Evolutionary conservation across 2,888 invertebrate species (phyloP).

Genomic region (Tortrix viridana): DNA sequence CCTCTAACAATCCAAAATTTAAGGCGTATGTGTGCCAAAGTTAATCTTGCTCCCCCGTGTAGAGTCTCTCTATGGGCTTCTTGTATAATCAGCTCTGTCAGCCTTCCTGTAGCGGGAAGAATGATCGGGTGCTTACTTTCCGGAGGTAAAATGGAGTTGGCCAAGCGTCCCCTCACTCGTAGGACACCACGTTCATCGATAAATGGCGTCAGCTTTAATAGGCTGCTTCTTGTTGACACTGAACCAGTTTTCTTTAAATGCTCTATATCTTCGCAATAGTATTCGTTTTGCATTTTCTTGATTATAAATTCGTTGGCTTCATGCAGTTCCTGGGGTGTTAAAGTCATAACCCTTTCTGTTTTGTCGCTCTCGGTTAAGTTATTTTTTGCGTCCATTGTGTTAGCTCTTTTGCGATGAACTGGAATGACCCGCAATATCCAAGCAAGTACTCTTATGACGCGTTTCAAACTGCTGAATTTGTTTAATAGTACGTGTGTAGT

Average conservation of each 20-base stretch:
- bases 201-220: slow-evolving; percentile 1
- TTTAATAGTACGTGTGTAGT: neutral
- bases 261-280: neutral
- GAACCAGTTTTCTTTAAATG: neutral
- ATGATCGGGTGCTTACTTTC: neutral
- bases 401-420: too few species aligned
- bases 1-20: slow-evolving; percentile 6
- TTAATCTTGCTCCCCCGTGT: neutral
- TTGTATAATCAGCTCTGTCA: neutral
- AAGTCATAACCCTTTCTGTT: too few species aligned
- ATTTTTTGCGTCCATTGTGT: too few species aligned
- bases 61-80: neutral
- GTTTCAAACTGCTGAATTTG: slow-evolving; percentile 5
- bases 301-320: neutral
- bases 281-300: neutral
- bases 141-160: neutral
- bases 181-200: slow-evolving; percentile 2
- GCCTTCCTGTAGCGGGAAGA: neutral
- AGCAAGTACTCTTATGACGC: slow-evolving; percentile 4
- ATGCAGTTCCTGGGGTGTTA: neutral
- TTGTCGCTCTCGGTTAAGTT: too few species aligned
- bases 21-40: neutral
- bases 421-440: neutral
- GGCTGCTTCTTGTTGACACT: neutral
- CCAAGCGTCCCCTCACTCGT: slow-evolving; percentile 3